These are phyloP conservation scores for Zenarchopterus dispar DNA, from an alignment of 2,797 vertebrate genomes.

Conservation along the genomic window DNA sequence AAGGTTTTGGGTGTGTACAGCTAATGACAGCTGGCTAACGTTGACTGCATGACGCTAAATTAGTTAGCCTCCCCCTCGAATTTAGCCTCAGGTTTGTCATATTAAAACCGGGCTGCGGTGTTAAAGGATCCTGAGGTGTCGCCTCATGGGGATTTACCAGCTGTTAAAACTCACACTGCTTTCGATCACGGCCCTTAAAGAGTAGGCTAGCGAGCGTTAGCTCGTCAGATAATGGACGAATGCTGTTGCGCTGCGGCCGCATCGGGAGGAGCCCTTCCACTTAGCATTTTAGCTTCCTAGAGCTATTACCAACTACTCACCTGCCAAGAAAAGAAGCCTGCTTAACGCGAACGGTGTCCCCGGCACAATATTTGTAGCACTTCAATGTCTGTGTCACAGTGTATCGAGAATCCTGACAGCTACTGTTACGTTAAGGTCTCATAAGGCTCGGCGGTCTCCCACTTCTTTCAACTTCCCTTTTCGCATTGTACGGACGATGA, in stretches of 20 bases:
- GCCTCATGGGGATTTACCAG: background rate
- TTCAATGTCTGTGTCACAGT: constrained; percentile 27
- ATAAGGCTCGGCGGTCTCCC: constrained; percentile 64
- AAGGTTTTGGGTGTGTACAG: constrained; percentile 78
- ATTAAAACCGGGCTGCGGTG: background rate
- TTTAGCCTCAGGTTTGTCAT: background rate
- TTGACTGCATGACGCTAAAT: constrained; percentile 44
- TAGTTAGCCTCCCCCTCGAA: background rate
- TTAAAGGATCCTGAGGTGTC: background rate
- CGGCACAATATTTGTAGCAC: constrained; percentile 20
- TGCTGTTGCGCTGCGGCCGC: constrained; percentile 50
- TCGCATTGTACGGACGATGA: constrained; percentile 75
- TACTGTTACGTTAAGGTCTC: constrained; percentile 24
- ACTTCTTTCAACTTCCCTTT: constrained; percentile 83
- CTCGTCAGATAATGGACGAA: constrained; percentile 43
- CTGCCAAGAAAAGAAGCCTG: constrained; percentile 29
- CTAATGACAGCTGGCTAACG: constrained; percentile 68
- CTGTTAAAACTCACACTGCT: background rate
- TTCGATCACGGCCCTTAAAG: constrained; percentile 42
- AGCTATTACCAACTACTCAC: constrained; percentile 56
- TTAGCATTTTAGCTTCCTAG: constrained; percentile 51
- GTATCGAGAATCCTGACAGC: constrained; percentile 26
- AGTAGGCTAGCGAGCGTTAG: constrained; percentile 44
- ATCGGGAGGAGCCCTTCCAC: constrained; percentile 65
- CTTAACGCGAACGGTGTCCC: constrained; percentile 12